phyloP scores from a whole-genome alignment of 2,888 invertebrate genomes.

The Agapostemon virescens region DNA sequence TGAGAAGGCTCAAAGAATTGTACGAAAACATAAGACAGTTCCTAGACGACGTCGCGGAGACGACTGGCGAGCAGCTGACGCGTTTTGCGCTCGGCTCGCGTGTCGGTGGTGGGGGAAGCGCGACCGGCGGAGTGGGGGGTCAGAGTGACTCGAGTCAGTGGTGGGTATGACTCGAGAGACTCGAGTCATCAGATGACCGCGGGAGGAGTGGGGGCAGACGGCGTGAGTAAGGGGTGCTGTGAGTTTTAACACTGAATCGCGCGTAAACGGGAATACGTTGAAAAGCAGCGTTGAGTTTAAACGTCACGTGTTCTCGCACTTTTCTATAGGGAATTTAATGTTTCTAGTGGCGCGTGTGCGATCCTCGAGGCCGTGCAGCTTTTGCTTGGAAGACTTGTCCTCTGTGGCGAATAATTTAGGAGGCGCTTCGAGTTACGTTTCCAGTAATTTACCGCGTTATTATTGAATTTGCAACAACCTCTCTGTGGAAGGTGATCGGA shows the following conservation, averaged over 20 bases:
- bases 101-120: background rate
- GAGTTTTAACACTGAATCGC: background rate
- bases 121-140: conserved; percentile 50
- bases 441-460: too few species aligned
- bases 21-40: conserved; percentile 34
- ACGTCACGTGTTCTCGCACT: background rate
- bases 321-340: background rate
- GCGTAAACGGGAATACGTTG: background rate
- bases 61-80: conserved; percentile 76
- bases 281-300: background rate
- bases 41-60: conserved; percentile 64
- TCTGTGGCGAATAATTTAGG: too few species aligned
- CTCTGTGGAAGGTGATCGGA: too few species aligned
- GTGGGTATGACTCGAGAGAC: background rate
- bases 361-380: too few species aligned
- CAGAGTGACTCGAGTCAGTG: background rate
- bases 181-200: background rate
- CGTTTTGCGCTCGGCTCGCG: conserved; percentile 65
- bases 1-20: background rate
- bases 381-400: too few species aligned
- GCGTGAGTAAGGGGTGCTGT: background rate
- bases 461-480: too few species aligned
- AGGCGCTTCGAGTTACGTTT: too few species aligned
- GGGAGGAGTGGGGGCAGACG: background rate
- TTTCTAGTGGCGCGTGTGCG: background rate